Percentiles rank a stretch among this genome's conserved stretches.
phyloP scores from a whole-genome alignment of 1,140 invertebrate species.

The Solenopsis invicta region DNA sequence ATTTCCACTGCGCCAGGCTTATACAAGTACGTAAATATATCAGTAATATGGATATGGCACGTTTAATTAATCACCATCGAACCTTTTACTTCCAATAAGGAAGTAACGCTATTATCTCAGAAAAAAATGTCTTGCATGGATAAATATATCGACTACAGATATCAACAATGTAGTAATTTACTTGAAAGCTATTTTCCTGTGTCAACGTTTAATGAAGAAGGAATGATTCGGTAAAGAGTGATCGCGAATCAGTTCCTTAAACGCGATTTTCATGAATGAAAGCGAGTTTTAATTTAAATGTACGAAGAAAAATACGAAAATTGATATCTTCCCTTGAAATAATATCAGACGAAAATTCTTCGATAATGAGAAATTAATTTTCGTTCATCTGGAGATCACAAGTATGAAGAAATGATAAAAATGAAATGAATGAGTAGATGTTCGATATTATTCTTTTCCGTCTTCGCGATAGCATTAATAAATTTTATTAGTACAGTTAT shows the following conservation, averaged over 20 bases:
- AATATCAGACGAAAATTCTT: slow-evolving; percentile 17
- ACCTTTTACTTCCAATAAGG: slow-evolving; percentile 15
- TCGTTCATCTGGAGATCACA: not conserved
- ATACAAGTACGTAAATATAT: slow-evolving; percentile 70
- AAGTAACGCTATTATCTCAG: slow-evolving; percentile 10
- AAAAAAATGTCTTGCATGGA: not conserved
- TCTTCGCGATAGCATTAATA: slow-evolving; percentile 4
- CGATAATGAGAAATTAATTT: not conserved
- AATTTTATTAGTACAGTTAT: slow-evolving; percentile 45
- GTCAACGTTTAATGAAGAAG: not conserved
- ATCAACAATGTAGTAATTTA: not conserved
- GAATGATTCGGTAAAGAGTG: slow-evolving; percentile 43
- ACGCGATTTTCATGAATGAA: slow-evolving; percentile 11
- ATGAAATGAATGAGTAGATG: slow-evolving; percentile 12
- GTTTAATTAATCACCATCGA: slow-evolving; percentile 50
- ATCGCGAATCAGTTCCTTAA: slow-evolving; percentile 68
- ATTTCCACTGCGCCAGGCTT: slow-evolving; percentile 68
- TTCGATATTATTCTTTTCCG: not conserved
- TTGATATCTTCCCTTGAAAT: not conserved
- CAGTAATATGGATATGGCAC: slow-evolving; percentile 70
- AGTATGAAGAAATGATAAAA: not conserved
- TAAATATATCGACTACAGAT: slow-evolving; percentile 32
- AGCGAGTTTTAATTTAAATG: not conserved
- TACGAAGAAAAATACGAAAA: slow-evolving; percentile 4
- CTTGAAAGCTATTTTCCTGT: not conserved